Base-by-base conservation (phyloP, 1,140 invertebrate genomes). In the Ceratina calcarata region DNA sequence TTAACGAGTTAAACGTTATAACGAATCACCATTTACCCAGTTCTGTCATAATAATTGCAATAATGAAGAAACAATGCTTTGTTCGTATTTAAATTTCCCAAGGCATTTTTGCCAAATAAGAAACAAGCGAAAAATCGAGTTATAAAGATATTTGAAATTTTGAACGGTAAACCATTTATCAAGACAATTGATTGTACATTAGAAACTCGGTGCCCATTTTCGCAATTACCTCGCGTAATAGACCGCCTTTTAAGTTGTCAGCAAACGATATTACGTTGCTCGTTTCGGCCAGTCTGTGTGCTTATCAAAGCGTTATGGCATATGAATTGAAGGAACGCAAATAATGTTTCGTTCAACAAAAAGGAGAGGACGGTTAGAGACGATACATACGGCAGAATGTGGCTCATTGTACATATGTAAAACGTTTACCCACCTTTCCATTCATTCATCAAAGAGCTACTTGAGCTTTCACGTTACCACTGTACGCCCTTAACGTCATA, bases 371-470 rank as follows among this genome's bases (percentile, higher is more conserved):
- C 22, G 3, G 24, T 15, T 15, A 16, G 67, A 7, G 24, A 32
- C 13, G n/a, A 62, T 18, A 0, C 3, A 10, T 10, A 45, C 37
- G 37, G 37, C 37, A 45, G 32, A 49, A 61, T n/a, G 3, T 51
- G 51, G 20, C 12, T 51, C 37, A 13, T 18, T 15, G 10, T 45
- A 57, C 27, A 7, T 37, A 27, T 3, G 55, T 77, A 57, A 32
- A 69, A 69, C 45, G 22, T 61, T 69, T 51, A 58, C 27, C 0
- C 27, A 15, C 3, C 53, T 24, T 32, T 60, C 37, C 16, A 3
- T 77, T 69, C 57, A 2, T 69, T 49, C 74, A 0, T 68, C 74
- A 77, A 77, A 61, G 74, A n/a, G 57, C n/a, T 22, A 20, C 18
- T 16, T 16, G 22, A n/a, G 13, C 57, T 49, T 24, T 53, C 24